Conservation (phyloP, 2,113 vertebrate genomes). For the Microcebus ravelobensis region DNA sequence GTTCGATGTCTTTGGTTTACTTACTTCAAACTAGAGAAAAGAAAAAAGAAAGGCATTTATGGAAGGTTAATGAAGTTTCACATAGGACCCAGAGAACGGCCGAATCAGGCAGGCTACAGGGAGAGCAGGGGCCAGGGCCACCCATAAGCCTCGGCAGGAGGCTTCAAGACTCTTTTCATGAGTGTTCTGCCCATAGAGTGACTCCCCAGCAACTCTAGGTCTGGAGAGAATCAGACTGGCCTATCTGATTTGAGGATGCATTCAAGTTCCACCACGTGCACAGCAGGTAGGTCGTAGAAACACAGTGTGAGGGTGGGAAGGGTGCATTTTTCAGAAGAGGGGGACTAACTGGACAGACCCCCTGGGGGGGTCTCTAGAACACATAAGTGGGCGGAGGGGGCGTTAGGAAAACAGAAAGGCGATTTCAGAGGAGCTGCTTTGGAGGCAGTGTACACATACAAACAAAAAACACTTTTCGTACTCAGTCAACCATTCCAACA, state of each 20-base stretch:
- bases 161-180: background rate
- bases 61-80: background rate
- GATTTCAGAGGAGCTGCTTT: background rate
- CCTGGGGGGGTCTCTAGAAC: background rate
- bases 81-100: background rate
- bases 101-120: background rate
- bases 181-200: background rate
- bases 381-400: no score
- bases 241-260: background rate
- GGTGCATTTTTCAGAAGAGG: background rate
- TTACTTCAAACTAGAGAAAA: background rate
- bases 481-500: background rate
- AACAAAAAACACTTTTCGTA: background rate
- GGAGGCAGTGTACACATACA: background rate
- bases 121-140: background rate
- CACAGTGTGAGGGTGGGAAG: background rate
- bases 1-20: background rate
- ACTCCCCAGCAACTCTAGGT: background rate
- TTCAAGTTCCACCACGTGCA: background rate
- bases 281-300: background rate
- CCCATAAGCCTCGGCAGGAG: background rate
- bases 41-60: background rate
- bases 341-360: background rate
- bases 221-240: background rate
- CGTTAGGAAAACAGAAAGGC: background rate